Base-by-base conservation (phyloP, 2,797 vertebrate genomes). In the Sebastes umbrosus region DNA sequence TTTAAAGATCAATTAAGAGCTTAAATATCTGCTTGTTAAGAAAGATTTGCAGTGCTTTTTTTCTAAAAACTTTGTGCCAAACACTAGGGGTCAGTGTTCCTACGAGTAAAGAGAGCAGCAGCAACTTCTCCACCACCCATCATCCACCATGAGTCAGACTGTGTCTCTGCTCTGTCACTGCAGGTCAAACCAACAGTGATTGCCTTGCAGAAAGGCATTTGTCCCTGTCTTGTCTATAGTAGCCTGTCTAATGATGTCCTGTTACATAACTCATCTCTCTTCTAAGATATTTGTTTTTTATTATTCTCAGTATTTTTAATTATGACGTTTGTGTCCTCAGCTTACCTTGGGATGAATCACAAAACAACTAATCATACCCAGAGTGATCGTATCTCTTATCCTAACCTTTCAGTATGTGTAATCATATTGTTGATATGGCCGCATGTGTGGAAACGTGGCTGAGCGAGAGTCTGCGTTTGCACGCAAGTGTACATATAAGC, bases 61-160 rank as follows among this genome's bases (percentile, higher is more conserved):
- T 2, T 6, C 1, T 13, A 24, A 24, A 50, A 59, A 29, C 10
- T 6, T 24, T 8, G 1, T 11, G 20, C 22, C 4, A 8, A 58
- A 77, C 94, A 93, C 92, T 77, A 90, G 93, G 89, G 90, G 94
- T 79, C 92, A 92, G 84, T 94, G 90, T 93, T 93, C 83, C 75
- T 89, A 46, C 24, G 5, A 79, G 54, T 68, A 87, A 79, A 62
- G 52, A 52, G 24, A 73, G 54, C 0, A 18, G 8, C 32, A 55
- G 11, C 52, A n/a, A 1, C 34, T 27, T 13, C 34, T 27, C 18
- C 55, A 69, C 4, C 27, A 65, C 13, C n/a, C 57, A 43, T 31
- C 73, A 43, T 16, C 24, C 64, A 4, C 3, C 11, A 39, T 54
- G 63, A 68, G 32, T 75, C 65, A 71, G 67, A 39, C 64, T 3